These are phyloP conservation scores for Oryzias javanicus DNA, from an alignment of 2,113 vertebrate species.

Conservation along the genomic window DNA sequence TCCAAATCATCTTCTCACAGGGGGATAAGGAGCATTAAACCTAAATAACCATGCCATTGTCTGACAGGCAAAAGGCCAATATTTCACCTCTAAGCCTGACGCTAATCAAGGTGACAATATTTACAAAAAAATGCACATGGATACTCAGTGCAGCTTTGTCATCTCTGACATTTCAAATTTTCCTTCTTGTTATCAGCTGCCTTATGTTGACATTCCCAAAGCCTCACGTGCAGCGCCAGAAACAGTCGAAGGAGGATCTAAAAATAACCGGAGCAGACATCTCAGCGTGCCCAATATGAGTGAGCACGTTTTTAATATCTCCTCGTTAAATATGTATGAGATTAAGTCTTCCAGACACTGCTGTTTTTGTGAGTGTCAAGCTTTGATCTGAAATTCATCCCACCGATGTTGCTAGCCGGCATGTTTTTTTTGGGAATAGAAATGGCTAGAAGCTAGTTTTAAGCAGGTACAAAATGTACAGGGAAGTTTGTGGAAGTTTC, in stretches of 20 bases:
- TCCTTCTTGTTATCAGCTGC: constrained; percentile 66
- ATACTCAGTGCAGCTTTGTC: constrained; percentile 57
- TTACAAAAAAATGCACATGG: constrained; percentile 31
- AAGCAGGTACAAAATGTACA: no score
- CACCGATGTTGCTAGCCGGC: no score
- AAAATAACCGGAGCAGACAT: constrained; percentile 59
- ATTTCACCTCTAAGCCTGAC: constrained; percentile 52
- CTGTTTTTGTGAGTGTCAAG: constrained; percentile 54
- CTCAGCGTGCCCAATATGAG: constrained; percentile 56
- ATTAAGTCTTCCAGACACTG: constrained; percentile 51
- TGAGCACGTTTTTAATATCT: constrained; percentile 71
- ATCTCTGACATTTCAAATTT: constrained; percentile 69
- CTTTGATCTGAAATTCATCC: constrained; percentile 61
- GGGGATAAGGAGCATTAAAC: constrained; percentile 29
- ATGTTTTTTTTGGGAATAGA: no score
- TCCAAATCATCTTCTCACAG: constrained; percentile 41
- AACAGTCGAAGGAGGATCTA: constrained; percentile 63
- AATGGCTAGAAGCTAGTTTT: no score
- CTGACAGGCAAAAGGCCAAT: constrained; percentile 60
- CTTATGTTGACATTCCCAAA: constrained; percentile 64
- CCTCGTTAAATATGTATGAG: constrained; percentile 65
- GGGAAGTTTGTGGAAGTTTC: no score
- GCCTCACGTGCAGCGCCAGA: constrained; percentile 71
- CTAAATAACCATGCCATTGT: constrained; percentile 36
- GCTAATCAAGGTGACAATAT: constrained; percentile 67